Conservation (phyloP, 2,113 vertebrate genomes). For the Gracilinanus agilis region DNA sequence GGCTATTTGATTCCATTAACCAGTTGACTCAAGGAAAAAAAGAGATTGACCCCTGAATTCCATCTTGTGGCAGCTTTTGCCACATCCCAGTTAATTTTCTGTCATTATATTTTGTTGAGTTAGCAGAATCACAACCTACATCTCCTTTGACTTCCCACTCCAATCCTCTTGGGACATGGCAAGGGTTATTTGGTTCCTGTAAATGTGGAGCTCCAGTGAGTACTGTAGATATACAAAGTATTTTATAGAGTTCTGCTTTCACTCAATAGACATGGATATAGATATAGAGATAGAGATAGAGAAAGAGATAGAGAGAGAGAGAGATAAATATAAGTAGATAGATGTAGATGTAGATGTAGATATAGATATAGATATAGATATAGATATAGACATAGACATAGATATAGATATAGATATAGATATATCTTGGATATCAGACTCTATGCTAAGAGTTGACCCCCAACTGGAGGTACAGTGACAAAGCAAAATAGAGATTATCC, state of each 20-base stretch:
- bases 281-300: no score
- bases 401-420: no score
- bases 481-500: not conserved
- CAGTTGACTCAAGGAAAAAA: slow-evolving; percentile 56
- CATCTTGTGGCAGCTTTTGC: slow-evolving; percentile 40
- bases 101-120: slow-evolving; percentile 32
- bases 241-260: not conserved
- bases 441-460: not conserved
- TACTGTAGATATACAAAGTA: not conserved
- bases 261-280: no score
- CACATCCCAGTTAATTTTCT: slow-evolving; percentile 37
- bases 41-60: slow-evolving; percentile 51
- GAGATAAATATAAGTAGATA: no score
- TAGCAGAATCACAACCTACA: not conserved
- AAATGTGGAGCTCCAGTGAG: not conserved
- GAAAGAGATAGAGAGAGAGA: no score
- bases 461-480: not conserved
- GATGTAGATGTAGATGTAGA: no score
- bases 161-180: not conserved
- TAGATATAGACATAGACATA: no score
- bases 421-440: no score
- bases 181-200: not conserved
- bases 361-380: no score
- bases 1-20: slow-evolving; percentile 65
- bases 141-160: not conserved